Conservation (phyloP, 2,797 vertebrate genomes). For the Poecile montanus region DNA sequence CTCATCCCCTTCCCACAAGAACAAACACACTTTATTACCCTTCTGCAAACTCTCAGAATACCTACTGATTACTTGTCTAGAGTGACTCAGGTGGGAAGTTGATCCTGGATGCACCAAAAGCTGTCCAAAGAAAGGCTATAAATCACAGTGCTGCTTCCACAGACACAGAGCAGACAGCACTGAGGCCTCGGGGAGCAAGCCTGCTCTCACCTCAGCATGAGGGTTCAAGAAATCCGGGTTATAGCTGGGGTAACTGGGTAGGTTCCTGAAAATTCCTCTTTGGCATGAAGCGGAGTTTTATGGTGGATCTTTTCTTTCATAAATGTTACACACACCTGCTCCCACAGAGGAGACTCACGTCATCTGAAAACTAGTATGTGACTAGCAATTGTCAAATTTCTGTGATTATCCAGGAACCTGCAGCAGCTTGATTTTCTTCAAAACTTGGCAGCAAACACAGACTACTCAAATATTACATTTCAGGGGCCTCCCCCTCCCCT, state of each 20-base stretch:
- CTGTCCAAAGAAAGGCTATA: background rate
- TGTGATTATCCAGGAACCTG: background rate
- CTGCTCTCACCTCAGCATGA: background rate
- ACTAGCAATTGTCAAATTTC: background rate
- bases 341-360: background rate
- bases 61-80: background rate
- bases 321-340: background rate
- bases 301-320: background rate
- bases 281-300: background rate
- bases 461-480: background rate
- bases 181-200: background rate
- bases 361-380: background rate
- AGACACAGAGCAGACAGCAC: background rate
- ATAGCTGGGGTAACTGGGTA: background rate
- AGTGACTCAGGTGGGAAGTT: background rate
- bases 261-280: background rate
- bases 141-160: background rate
- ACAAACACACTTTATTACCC: background rate
- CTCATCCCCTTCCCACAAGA: background rate
- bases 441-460: background rate
- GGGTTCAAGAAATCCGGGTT: background rate
- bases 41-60: background rate
- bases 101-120: background rate
- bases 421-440: background rate
- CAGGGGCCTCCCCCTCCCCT: background rate